phyloP scores from a whole-genome alignment of 2,888 invertebrate genomes.

The Drosophila peninsularis region DNA sequence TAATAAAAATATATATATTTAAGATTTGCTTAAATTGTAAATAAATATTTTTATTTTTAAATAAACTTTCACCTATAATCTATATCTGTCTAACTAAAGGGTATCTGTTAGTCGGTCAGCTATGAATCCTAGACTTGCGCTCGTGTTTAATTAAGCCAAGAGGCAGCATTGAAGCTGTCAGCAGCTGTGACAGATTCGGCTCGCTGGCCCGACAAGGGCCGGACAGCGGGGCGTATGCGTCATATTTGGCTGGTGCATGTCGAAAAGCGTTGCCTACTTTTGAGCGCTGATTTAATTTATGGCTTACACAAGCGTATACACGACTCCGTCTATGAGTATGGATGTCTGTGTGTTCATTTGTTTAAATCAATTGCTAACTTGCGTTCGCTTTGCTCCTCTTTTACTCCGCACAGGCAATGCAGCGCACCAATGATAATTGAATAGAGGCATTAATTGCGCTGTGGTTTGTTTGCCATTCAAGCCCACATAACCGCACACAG shows the following conservation, averaged over 20 bases:
- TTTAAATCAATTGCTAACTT: conserved; percentile 35
- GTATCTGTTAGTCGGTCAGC: conserved; percentile 9
- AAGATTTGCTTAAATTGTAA: too few relatives aligned
- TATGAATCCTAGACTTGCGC: neutral
- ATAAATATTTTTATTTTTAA: too few relatives aligned
- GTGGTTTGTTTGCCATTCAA: conserved; percentile 63
- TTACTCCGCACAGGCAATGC: conserved; percentile 38
- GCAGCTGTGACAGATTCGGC: conserved; percentile 47
- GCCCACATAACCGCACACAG: conserved; percentile 1
- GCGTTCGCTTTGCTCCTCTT: conserved; percentile 8
- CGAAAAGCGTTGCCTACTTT: conserved; percentile 45
- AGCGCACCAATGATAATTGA: conserved; percentile 72
- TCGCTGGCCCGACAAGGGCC: neutral
- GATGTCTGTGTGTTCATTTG: neutral
- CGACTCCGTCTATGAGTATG: neutral
- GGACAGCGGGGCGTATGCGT: conserved; percentile 41
- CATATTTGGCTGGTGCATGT: conserved; percentile 10
- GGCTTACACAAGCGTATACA: neutral
- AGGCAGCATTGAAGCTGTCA: conserved; percentile 43
- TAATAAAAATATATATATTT: too few relatives aligned
- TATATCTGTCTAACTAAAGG: too few relatives aligned
- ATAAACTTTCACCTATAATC: too few relatives aligned
- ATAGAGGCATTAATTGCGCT: conserved; percentile 62
- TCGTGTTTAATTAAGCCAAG: conserved; percentile 67
- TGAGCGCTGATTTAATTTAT: conserved; percentile 40